A percentile compares a stretch with the other conserved stretches of the same genome.
phyloP scores from a whole-genome alignment of 2,888 invertebrate species.

The Ptilodon capucinus region DNA sequence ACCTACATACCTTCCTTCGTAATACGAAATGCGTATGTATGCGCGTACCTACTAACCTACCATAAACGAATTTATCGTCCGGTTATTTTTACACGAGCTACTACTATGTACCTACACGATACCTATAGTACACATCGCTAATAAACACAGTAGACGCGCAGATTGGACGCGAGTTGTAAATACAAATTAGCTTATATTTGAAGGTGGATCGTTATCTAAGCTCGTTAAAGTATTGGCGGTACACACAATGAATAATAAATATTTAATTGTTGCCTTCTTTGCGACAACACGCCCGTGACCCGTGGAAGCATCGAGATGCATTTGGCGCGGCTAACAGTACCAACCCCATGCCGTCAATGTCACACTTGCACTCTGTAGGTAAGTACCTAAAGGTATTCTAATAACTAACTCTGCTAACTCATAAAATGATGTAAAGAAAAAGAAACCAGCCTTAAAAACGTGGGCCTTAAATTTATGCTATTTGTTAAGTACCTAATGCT shows the following conservation, averaged over 20 bases:
- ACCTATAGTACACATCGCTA: neutral
- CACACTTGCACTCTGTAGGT: constrained; percentile 26
- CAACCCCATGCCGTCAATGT: constrained; percentile 53
- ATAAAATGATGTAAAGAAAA: neutral
- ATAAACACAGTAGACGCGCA: constrained; percentile 13
- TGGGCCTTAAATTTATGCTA: no score
- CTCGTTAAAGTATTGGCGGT: constrained; percentile 28
- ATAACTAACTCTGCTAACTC: neutral
- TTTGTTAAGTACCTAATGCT: no score
- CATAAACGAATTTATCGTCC: neutral
- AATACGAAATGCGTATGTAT: neutral
- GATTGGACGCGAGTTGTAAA: constrained; percentile 14
- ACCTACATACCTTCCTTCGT: no score
- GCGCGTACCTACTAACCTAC: neutral
- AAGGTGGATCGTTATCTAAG: constrained; percentile 27
- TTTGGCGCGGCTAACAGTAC: constrained; percentile 69
- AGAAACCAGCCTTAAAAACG: no score
- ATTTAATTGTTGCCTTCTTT: constrained; percentile 64
- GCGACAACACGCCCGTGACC: constrained; percentile 34
- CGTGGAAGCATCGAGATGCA: constrained; percentile 39
- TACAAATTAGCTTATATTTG: constrained; percentile 35
- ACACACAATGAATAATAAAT: constrained; percentile 67
- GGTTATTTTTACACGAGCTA: constrained; percentile 6
- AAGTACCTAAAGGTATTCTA: neutral
- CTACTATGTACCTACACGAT: neutral